Evolutionary conservation across 2,113 vertebrate species (phyloP).

Genomic region (Scytalopus superciliaris): DNA sequence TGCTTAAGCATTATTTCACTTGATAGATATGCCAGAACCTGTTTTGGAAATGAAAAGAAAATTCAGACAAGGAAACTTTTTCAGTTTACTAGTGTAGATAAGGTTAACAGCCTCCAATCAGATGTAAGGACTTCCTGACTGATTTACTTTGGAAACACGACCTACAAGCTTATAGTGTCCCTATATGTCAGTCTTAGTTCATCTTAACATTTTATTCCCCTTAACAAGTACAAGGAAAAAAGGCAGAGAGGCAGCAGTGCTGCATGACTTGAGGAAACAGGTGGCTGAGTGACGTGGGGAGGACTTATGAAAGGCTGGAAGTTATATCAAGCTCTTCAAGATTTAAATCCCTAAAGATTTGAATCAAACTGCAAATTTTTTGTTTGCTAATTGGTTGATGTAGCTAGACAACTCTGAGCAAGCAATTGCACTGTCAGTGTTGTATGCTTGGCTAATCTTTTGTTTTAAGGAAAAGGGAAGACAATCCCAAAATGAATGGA

Average conservation of each 20-base stretch:
- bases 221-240: background rate
- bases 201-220: background rate
- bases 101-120: background rate
- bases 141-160: background rate
- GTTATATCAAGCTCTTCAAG: background rate
- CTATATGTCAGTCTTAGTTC: background rate
- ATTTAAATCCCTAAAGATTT: background rate
- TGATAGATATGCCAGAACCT: background rate
- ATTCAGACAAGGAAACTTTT: background rate
- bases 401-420: background rate
- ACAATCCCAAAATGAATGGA: background rate
- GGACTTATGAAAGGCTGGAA: background rate
- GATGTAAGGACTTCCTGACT: background rate
- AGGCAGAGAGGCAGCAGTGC: background rate
- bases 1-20: background rate
- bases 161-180: background rate
- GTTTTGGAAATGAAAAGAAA: background rate
- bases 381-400: background rate
- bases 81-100: background rate
- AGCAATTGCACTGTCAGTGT: background rate
- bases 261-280: background rate
- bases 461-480: background rate
- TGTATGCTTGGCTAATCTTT: background rate
- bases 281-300: background rate
- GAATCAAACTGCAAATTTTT: background rate